These are phyloP conservation scores for Prolemur simus DNA, from an alignment of 2,113 vertebrate species.

Conservation along the genomic window DNA sequence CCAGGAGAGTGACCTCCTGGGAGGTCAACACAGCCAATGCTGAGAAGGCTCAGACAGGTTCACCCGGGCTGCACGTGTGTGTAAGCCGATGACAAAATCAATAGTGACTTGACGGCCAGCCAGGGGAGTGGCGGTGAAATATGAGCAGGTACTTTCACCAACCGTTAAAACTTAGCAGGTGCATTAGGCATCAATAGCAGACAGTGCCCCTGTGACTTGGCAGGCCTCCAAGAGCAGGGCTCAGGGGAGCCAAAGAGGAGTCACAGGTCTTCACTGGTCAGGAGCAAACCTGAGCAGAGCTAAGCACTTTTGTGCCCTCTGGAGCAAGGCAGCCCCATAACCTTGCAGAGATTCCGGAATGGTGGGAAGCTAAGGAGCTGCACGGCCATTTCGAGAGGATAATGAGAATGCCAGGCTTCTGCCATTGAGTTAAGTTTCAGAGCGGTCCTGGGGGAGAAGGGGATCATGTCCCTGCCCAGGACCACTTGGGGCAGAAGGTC, in stretches of 20 bases:
- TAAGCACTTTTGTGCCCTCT: conserved; percentile 16
- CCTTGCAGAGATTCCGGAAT: neutral
- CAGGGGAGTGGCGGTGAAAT: conserved; percentile 5
- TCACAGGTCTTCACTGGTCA: neutral
- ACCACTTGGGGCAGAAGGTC: neutral
- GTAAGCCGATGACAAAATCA: neutral
- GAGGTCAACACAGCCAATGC: neutral
- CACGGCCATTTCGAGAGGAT: neutral
- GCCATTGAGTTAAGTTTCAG: neutral
- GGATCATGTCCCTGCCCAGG: neutral
- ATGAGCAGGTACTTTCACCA: neutral
- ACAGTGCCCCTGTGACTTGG: neutral
- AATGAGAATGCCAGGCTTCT: neutral
- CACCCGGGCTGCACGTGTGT: neutral
- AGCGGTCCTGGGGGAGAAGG: neutral
- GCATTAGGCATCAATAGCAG: neutral
- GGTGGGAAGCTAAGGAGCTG: neutral
- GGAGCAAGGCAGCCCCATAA: neutral
- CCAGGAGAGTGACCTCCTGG: neutral
- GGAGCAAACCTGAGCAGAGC: neutral
- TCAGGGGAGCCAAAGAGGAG: neutral
- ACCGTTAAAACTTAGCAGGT: neutral
- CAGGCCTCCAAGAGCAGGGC: neutral
- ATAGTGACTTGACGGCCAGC: neutral
- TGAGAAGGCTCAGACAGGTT: neutral